Conservation (phyloP, 2,888 invertebrate genomes). For the Scrobipalpa costella region DNA sequence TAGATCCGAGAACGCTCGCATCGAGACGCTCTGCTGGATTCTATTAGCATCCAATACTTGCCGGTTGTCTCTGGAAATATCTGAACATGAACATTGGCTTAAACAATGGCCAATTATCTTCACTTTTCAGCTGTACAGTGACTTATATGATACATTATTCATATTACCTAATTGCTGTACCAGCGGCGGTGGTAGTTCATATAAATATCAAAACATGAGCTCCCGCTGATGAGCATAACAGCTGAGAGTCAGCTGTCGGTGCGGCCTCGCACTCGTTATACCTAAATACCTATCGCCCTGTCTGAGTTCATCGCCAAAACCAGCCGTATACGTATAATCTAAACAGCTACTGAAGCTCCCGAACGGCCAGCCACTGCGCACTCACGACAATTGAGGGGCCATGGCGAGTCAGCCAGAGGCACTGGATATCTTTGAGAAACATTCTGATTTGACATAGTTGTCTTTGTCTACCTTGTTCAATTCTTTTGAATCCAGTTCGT, state of each 20-base stretch:
- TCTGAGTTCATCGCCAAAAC: constrained; percentile 70
- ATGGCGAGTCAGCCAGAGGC: constrained; percentile 32
- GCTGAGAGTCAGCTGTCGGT: constrained; percentile 63
- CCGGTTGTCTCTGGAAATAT: constrained; percentile 27
- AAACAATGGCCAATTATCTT: background rate
- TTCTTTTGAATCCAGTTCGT: background rate
- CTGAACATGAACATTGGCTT: background rate
- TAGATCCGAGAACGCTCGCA: constrained; percentile 36
- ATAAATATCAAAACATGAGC: constrained; percentile 49
- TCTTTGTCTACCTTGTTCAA: background rate
- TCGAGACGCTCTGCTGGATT: constrained; percentile 33
- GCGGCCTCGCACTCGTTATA: constrained; percentile 40
- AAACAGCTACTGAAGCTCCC: constrained; percentile 52
- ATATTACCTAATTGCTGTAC: constrained; percentile 53
- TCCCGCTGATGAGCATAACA: constrained; percentile 63
- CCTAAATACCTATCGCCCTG: constrained; percentile 47
- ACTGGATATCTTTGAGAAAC: constrained; percentile 23
- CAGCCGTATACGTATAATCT: constrained; percentile 41
- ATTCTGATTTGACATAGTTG: background rate
- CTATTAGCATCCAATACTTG: constrained; percentile 32
- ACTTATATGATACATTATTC: no score
- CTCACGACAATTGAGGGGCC: constrained; percentile 63
- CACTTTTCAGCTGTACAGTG: background rate
- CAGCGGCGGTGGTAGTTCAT: constrained; percentile 43
- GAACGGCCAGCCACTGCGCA: constrained; percentile 47